These are phyloP conservation scores for Cetoscarus ocellatus DNA, from an alignment of 2,797 vertebrate genomes.

Conservation along the genomic window DNA sequence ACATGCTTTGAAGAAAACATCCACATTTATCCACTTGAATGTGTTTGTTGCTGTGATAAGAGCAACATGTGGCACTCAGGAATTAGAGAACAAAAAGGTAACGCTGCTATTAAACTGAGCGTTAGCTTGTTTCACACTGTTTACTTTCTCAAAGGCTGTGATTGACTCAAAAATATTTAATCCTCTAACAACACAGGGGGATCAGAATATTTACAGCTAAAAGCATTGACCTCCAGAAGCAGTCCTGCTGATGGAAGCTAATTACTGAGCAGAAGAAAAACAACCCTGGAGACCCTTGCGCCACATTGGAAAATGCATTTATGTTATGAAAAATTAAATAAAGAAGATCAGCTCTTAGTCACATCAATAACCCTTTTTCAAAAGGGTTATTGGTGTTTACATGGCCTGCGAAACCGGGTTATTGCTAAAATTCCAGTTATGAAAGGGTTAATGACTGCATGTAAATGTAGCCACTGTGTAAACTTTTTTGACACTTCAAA, in stretches of 20 bases:
- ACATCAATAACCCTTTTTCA: too few relatives aligned
- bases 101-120: not conserved
- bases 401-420: too few relatives aligned
- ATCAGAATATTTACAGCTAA: not conserved
- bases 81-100: not conserved
- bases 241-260: not conserved
- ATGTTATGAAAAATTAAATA: too few relatives aligned
- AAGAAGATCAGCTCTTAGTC: too few relatives aligned
- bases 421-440: too few relatives aligned
- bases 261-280: not conserved
- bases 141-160: not conserved
- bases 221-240: not conserved
- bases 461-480: too few relatives aligned
- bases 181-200: not conserved
- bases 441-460: too few relatives aligned
- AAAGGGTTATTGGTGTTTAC: too few relatives aligned
- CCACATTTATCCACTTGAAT: not conserved
- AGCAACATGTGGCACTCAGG: not conserved
- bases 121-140: not conserved
- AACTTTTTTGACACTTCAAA: too few relatives aligned
- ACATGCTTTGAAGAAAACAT: not conserved
- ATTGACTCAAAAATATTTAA: not conserved
- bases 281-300: not conserved
- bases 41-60: not conserved
- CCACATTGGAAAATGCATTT: too few relatives aligned